These are phyloP conservation scores for Oxyruncus cristatus DNA, from an alignment of 2,113 vertebrate species.

Conservation along the genomic window DNA sequence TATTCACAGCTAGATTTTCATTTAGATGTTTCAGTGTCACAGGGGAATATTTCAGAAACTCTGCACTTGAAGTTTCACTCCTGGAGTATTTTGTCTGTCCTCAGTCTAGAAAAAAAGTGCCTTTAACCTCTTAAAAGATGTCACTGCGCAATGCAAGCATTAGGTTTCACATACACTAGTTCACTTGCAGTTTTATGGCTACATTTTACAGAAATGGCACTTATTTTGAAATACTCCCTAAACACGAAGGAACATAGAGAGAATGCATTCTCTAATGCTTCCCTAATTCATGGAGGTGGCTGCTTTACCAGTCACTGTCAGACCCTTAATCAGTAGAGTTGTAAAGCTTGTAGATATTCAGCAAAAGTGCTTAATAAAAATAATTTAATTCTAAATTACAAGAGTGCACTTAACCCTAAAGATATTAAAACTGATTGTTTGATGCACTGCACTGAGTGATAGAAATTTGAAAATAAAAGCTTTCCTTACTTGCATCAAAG, in stretches of 20 bases:
- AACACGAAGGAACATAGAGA: slow-evolving; percentile 34
- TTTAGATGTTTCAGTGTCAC: neutral
- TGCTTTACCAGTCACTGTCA: slow-evolving; percentile 73
- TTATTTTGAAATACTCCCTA: slow-evolving; percentile 62
- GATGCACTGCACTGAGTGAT: slow-evolving; percentile 71
- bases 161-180: neutral
- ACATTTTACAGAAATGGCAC: slow-evolving; percentile 50
- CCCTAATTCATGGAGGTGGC: slow-evolving; percentile 69
- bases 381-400: slow-evolving; percentile 80
- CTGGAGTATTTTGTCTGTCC: neutral
- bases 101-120: neutral
- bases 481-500: slow-evolving; percentile 74
- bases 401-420: slow-evolving; percentile 83
- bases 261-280: slow-evolving; percentile 72
- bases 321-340: slow-evolving; percentile 81
- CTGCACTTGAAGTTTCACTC: neutral
- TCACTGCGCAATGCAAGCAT: neutral
- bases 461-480: slow-evolving; percentile 80
- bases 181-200: neutral
- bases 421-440: slow-evolving; percentile 83
- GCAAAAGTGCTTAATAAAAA: slow-evolving; percentile 84
- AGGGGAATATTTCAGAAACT: neutral
- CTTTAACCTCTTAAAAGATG: neutral
- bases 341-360: slow-evolving; percentile 75
- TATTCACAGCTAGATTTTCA: neutral